Evolutionary conservation across 2,888 invertebrate genomes (phyloP), one percentile per base, ranked within the genome.

Genomic region (Ashinkailepas kermadecensis): DNA sequence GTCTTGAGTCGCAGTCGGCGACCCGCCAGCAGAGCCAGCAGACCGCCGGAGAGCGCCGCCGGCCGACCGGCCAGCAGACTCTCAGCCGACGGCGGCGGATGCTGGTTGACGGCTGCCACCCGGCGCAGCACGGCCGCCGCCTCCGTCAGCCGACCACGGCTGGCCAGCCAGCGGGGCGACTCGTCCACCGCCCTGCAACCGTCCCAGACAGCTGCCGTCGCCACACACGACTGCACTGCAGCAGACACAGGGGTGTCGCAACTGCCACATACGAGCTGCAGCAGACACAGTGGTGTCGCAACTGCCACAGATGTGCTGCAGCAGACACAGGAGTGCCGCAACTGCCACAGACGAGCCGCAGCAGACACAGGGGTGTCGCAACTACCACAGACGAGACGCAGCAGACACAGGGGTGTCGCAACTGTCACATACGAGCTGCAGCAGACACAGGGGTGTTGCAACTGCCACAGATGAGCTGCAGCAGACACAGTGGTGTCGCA

Each of bases 131-230:
- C 80, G n/a, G 64, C 54, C 3, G 81, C 80, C 13, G 83, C 82
- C 56, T 82, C 81, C 7, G 83, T 59, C 11, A 81, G n/a, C 15
- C 82, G 82, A 25, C 82, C 81, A 0, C 82, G 70, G 23, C 83
- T 83, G 80, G 83, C 78, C 62, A 84, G 81, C 84, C 84, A 84
- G 54, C 84, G 65, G 7, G 84, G 84, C 21, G 84, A 84, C 80
- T 84, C 84, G 15, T 83, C 83, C 18, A 84, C 81, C 10, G 82
- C 6, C 84, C 84, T 84, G 79, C 15, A n/a, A n/a, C 15, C n/a
- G 64, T 39, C 2, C 39, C 39, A 39, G 39, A 39, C 39, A 1
- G 39, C 39, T 4, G 4, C 4, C 4, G 39, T 39, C 2, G 2
- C 39, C 39, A 4, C 39, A 39, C 39, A 4, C 39, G 39, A 39